phyloP scores from a whole-genome alignment of 2,888 invertebrate genomes.

The Chrysodeixis includens region DNA sequence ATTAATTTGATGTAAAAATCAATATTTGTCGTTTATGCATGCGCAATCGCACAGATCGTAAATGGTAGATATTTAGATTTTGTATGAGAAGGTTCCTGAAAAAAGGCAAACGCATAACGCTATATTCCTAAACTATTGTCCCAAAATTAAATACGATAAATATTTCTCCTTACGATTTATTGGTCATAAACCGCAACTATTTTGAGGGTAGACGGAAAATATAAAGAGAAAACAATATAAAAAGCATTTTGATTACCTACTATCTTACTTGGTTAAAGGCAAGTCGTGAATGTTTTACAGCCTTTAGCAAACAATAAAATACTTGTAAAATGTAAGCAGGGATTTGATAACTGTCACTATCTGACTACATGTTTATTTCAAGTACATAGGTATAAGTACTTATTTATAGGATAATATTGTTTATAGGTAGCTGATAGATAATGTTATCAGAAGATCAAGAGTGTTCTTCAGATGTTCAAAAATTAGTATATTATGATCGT shows the following conservation, averaged over 20 bases:
- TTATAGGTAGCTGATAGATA: background rate
- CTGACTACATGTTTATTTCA: background rate
- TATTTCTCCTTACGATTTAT: too few species aligned
- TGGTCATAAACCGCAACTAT: background rate
- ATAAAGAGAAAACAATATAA: background rate
- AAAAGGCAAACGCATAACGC: too few species aligned
- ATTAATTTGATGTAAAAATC: too few species aligned
- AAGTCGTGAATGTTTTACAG: conserved; percentile 3
- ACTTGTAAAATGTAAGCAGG: background rate
- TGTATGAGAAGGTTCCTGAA: too few species aligned
- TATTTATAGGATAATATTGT: background rate
- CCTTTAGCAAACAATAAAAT: conserved; percentile 2
- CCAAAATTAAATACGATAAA: too few species aligned
- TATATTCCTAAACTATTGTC: too few species aligned
- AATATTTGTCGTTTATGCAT: too few species aligned
- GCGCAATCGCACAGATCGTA: too few species aligned
- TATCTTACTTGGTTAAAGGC: background rate
- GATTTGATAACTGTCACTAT: conserved; percentile 4
- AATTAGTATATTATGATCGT: too few species aligned
- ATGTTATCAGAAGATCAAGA: background rate
- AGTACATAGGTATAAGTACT: background rate
- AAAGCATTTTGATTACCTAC: background rate
- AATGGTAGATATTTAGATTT: too few species aligned
- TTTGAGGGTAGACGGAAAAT: background rate
- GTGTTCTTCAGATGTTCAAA: background rate